These are phyloP conservation scores for Drosophila lacteicornis DNA, from an alignment of 1,140 invertebrate genomes.

Conservation along the genomic window DNA sequence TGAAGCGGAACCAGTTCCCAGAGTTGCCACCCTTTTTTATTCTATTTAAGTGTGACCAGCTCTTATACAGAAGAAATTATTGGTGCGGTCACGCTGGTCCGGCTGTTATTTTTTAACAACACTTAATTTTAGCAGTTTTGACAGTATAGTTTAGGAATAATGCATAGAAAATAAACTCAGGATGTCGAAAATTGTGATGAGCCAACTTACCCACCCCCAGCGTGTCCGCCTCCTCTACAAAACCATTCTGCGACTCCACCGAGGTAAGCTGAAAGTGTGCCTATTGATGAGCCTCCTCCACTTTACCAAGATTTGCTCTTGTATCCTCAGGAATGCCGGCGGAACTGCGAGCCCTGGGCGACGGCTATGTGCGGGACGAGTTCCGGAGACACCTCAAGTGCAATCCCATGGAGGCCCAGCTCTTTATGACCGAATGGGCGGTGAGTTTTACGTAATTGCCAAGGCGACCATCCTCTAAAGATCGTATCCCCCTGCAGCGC, in stretches of 20 bases:
- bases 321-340: conserved; percentile 87
- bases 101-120: conserved; percentile 8
- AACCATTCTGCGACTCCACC: conserved; percentile 93
- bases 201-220: conserved; percentile 86
- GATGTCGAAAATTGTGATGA: conserved; percentile 72
- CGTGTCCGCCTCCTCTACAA: conserved; percentile 93
- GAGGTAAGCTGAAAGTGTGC: conserved; percentile 84
- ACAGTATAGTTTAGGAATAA: conserved; percentile 5
- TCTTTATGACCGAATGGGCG: conserved; percentile 96
- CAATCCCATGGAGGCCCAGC: conserved; percentile 88
- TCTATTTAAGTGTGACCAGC: no score
- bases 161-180: conserved; percentile 15
- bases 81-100: no score
- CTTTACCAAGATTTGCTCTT: neutral
- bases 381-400: conserved; percentile 95
- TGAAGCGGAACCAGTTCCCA: no score
- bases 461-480: neutral
- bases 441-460: conserved; percentile 87
- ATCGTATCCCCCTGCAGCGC: conserved; percentile 85
- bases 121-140: conserved; percentile 3
- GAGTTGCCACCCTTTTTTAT: no score
- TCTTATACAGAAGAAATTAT: no score
- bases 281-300: neutral
- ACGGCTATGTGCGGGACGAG: conserved; percentile 94
- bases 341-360: conserved; percentile 91